Base-by-base conservation (phyloP, 2,797 vertebrate species). In the Staurois parvus region DNA sequence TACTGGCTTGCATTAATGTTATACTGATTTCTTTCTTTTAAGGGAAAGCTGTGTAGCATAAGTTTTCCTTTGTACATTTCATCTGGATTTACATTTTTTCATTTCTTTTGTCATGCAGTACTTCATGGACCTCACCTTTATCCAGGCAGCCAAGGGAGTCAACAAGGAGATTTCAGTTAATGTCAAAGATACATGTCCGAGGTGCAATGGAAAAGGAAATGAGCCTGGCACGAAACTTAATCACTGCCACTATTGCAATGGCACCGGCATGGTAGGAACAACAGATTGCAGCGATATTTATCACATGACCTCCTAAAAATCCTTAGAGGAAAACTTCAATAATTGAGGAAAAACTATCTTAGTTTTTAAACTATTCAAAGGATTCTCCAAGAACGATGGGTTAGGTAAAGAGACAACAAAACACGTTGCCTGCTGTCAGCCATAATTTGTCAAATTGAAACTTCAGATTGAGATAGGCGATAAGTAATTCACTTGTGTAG, bases 91-190 rank as follows among this genome's bases (percentile, higher is more conserved):
- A 24, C 19, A 29, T 48, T n/a, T 26, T 26, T 24, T 68, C 13
- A 26, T 86, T 78, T 56, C 86, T 81, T 34, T 1, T 88, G 10
- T 79, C 62, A 21, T 84, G 13, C 91, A 99, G 98, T 97, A 97
- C 74, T 91, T 97, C 87, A 98, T 99, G 97, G 98, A 99, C 69
- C 91, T 99, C 91, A 99, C 98, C 0, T 99, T 99, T 92, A 96
- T 89, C 73, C 98, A 99, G 84, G 98, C 98, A 13, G 98, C 98
- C 30, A 99, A 99, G 90, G 98, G 98, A 0, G 96, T 99, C 77
- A 99, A 99, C 90, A 99, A 99, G 91, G 97, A 99, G 92, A 96
- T 99, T 0, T 91, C 94, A 0, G 86, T 99, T 75, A 96, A 94
- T 88, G 90, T 97, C 10, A 97, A 95, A 0, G 95, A 95, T 29